phyloP scores from a whole-genome alignment of 2,888 invertebrate genomes.

The Calameuta pallipes region DNA sequence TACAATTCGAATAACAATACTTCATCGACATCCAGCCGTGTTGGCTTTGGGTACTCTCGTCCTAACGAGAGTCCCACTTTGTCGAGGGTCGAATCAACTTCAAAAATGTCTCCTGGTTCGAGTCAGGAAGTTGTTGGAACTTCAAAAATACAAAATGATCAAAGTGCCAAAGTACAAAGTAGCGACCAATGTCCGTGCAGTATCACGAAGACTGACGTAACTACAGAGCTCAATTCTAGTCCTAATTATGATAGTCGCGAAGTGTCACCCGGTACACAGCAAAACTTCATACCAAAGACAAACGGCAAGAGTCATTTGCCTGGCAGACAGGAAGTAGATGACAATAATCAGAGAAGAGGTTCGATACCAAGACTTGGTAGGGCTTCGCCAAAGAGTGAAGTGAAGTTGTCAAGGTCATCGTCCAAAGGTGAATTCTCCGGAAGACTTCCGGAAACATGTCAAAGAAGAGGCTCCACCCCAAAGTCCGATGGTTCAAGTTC shows the following conservation, averaged over 20 bases:
- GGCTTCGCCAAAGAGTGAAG: constrained; percentile 37
- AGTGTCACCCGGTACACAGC: background rate
- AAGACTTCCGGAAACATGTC: background rate
- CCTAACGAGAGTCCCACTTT: constrained; percentile 40
- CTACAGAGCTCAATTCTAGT: constrained; percentile 2
- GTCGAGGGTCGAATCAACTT: constrained; percentile 34
- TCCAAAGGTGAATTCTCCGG: constrained; percentile 33
- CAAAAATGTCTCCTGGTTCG: constrained; percentile 29
- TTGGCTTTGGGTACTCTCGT: constrained; percentile 53
- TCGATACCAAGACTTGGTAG: constrained; percentile 39
- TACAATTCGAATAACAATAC: constrained; percentile 26
- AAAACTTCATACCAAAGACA: background rate
- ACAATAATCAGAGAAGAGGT: constrained; percentile 35
- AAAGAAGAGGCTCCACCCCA: constrained; percentile 36
- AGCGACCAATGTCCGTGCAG: constrained; percentile 18
- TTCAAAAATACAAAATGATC: constrained; percentile 19
- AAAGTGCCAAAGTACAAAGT: constrained; percentile 18
- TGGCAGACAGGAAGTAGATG: constrained; percentile 32
- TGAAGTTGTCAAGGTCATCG: constrained; percentile 32
- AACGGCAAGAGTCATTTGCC: background rate
- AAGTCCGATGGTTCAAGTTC: constrained; percentile 36
- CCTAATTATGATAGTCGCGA: background rate
- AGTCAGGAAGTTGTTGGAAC: constrained; percentile 32
- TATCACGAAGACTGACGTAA: constrained; percentile 19
- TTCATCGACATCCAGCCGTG: constrained; percentile 38